phyloP scores from a whole-genome alignment of 64 coral and sea anemone genomes.

The Anthopleura sola region DNA sequence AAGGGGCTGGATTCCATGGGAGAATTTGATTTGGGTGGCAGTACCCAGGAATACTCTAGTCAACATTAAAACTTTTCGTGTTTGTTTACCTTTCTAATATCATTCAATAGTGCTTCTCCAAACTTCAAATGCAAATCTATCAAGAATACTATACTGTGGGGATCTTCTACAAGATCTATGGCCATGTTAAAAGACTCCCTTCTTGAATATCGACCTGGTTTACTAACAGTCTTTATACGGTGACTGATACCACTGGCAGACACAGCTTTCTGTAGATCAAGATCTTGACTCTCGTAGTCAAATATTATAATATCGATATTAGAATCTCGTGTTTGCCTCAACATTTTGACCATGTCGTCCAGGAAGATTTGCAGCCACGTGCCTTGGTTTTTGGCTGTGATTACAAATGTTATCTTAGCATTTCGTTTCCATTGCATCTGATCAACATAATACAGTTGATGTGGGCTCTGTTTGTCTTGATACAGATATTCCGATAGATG shows the following conservation, averaged over 20 bases:
- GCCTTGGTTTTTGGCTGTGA: slow-evolving; percentile 78
- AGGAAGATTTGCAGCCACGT: slow-evolving; percentile 86
- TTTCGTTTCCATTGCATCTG: slow-evolving; percentile 60
- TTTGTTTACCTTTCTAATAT: slow-evolving; percentile 68
- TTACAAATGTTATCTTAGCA: slow-evolving; percentile 65
- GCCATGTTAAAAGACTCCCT: slow-evolving; percentile 50
- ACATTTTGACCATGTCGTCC: slow-evolving; percentile 46
- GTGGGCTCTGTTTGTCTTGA: neutral
- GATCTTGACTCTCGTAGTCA: slow-evolving; percentile 73
- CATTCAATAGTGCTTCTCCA: slow-evolving; percentile 38
- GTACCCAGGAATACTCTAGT: neutral
- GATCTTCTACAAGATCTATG: slow-evolving; percentile 48
- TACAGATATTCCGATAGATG: slow-evolving; percentile 50
- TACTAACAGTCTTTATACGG: neutral
- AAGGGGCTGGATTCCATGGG: neutral
- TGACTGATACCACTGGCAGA: neutral
- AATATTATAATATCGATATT: slow-evolving; percentile 71
- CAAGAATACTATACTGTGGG: slow-evolving; percentile 59
- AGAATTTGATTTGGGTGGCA: neutral
- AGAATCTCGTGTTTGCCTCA: slow-evolving; percentile 41
- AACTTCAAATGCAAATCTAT: slow-evolving; percentile 62
- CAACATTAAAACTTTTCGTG: too few relatives aligned
- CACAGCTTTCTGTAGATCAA: slow-evolving; percentile 42
- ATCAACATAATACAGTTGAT: slow-evolving; percentile 46
- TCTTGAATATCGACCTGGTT: slow-evolving; percentile 40